Evolutionary conservation across 2,113 vertebrate species (phyloP), one percentile per base, ranked within the genome.

Genomic region (Hypanus sabinus): DNA sequence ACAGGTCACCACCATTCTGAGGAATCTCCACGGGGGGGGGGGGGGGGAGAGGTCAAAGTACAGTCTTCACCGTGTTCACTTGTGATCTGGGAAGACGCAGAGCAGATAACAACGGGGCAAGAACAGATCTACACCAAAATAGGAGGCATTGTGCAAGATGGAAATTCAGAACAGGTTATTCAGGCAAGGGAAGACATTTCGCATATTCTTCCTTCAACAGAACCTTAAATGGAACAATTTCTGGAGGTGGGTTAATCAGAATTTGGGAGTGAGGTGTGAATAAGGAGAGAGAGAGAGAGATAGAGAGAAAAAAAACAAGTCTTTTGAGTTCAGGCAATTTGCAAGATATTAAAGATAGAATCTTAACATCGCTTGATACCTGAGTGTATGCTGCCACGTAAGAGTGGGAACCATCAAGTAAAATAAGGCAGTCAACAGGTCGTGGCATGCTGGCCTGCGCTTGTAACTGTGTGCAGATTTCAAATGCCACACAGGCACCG

Each of bases 401-500:
- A 8, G 97, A 97, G 95, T 98, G 99, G 0, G 99, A 99, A 1
- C 99, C 99, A 6, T 99, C 99, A 0, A 99, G 97, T 91, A 99
- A 96, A 94, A 99, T 98, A 9, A 99, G 97, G 95, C 96, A 96
- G 94, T 99, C 98, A 95, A 97, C 97, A 0, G 96, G 8, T 2
- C 95, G 96, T n/a, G 96, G 94, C 0, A 95, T 94, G 83, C 95
- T 96, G 33, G 97, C 96, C 76, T 97, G 97, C 5, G 94, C 95
- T 96, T 99, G 98, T 94, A 99, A 97, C 95, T 99, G 99, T 3
- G 97, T 98, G 94, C 98, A 99, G 97, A 99, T 99, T 96, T 99
- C 99, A 92, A 99, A 99, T 55, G 99, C 99, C 94, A 99, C 99
- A 0, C 99, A 99, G 79, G 99, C 99, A 6, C 99, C 99, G 0